Evolutionary conservation across 2,888 invertebrate genomes (phyloP), one percentile per base, ranked within the genome.

Genomic region (Metallyticus violacea): DNA sequence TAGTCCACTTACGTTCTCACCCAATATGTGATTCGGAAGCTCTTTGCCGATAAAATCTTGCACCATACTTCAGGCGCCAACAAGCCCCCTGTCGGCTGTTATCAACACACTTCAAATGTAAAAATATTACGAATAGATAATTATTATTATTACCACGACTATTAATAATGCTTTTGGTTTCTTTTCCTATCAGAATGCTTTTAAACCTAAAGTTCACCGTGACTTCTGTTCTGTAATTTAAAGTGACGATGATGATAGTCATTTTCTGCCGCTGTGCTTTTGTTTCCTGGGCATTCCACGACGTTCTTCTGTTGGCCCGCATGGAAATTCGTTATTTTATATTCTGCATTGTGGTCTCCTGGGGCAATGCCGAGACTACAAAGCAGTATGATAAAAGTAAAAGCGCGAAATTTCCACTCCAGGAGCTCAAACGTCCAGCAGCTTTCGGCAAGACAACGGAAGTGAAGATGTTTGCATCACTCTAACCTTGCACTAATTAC

Each of bases 41-140:
- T 77, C 83, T 83, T 83, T 9, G 7, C 79, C 77, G 83, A 83
- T 83, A 22, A 77, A 77, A 83, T 83, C 83, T 83, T 15, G 28
- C 27, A 77, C 77, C 27, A 77, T 83, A 25, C 77, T 27, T n/a
- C 77, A 77, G 83, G 77, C 77, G 26, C 77, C 77, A n/a, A 77
- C 83, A 26, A 77, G 77, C 40, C 29, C 22, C 15, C 79, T 83
- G 27, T 77, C 77, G 83, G 83, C 40, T 30, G 28, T 83, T 83
- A 83, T 83, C 83, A 83, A 83, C 83, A 83, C 77, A 83, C 76
- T 83, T 77, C 83, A 83, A 62, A 26, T 83, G 77, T 77, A 83
- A 77, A 83, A 83, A 77, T 83, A 77, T 83, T 83, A 83, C 76
- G 77, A 77, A 83, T 77, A n/a, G 77, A 77, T 83, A 83, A 83